Percentiles rank a stretch among this genome's conserved stretches.
Evolutionary conservation across 2,113 vertebrate genomes (phyloP).

Genomic region (Pelobates fuscus): DNA sequence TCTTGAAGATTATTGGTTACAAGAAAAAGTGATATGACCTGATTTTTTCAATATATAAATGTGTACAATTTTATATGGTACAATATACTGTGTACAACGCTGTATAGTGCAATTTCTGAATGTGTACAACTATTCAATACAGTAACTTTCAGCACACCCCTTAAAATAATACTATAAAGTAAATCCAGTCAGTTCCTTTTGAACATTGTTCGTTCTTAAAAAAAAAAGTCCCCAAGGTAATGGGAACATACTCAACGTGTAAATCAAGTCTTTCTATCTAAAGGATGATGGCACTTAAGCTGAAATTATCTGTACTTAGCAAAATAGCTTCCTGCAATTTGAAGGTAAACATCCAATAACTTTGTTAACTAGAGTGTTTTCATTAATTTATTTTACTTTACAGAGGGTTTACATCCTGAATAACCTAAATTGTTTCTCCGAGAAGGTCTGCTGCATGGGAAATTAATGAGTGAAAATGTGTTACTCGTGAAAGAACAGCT

Average conservation of each 20-base stretch:
- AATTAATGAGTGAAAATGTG: conserved; percentile 4
- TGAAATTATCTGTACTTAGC: conserved; percentile 79
- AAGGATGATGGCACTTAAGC: conserved; percentile 63
- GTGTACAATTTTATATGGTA: too few relatives aligned
- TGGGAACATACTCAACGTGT: background rate
- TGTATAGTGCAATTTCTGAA: too few relatives aligned
- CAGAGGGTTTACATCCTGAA: conserved; percentile 17
- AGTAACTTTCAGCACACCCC: too few relatives aligned
- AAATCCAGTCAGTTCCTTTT: too few relatives aligned
- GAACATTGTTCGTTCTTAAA: too few relatives aligned
- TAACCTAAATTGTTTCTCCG: conserved; percentile 1
- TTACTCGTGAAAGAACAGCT: conserved; percentile 23
- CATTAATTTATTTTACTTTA: conserved; percentile 69
- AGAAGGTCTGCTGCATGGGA: conserved; percentile 1
- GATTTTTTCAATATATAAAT: too few relatives aligned
- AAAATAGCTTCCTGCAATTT: conserved; percentile 77
- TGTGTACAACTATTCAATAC: too few relatives aligned
- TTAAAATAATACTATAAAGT: too few relatives aligned
- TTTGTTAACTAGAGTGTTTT: conserved; percentile 78
- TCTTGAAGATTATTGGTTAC: too few relatives aligned
- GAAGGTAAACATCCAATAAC: conserved; percentile 74
- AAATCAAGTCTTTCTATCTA: conserved; percentile 12
- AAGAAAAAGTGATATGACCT: too few relatives aligned
- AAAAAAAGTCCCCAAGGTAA: background rate
- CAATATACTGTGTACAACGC: too few relatives aligned